Percentiles rank a stretch among this genome's conserved stretches.
Evolutionary conservation across 2,113 vertebrate species (phyloP).

Genomic region (Paradisaea rubra): DNA sequence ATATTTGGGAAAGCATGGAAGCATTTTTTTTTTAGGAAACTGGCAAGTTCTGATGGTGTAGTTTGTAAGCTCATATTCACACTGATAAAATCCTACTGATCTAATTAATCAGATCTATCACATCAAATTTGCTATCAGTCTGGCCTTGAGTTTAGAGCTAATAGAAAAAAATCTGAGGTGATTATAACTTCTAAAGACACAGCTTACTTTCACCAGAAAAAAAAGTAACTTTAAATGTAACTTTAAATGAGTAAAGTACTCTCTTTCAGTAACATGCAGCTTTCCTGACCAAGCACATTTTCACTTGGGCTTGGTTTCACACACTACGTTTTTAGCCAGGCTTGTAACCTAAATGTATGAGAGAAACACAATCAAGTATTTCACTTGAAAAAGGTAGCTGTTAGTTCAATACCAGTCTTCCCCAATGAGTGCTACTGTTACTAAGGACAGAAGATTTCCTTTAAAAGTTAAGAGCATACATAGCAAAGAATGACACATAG

Average conservation of each 20-base stretch:
- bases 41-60: not conserved
- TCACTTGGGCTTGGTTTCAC: not conserved
- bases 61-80: not conserved
- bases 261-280: not conserved
- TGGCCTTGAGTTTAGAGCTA: not conserved
- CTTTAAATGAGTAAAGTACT: not conserved
- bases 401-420: not conserved
- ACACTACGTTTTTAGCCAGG: not conserved
- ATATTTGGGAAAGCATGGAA: not conserved
- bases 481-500: not conserved
- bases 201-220: not conserved
- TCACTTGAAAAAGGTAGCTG: not conserved
- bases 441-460: not conserved
- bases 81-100: not conserved
- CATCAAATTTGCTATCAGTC: not conserved
- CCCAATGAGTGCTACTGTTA: not conserved
- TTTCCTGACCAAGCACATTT: not conserved
- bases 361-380: not conserved
- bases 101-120: not conserved
- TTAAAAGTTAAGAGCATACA: not conserved
- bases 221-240: not conserved
- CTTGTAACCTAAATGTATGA: not conserved
- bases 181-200: not conserved
- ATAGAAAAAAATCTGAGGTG: not conserved
- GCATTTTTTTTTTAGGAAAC: not conserved